Conservation (phyloP, 2,797 vertebrate species). For the Apogon talboti region DNA sequence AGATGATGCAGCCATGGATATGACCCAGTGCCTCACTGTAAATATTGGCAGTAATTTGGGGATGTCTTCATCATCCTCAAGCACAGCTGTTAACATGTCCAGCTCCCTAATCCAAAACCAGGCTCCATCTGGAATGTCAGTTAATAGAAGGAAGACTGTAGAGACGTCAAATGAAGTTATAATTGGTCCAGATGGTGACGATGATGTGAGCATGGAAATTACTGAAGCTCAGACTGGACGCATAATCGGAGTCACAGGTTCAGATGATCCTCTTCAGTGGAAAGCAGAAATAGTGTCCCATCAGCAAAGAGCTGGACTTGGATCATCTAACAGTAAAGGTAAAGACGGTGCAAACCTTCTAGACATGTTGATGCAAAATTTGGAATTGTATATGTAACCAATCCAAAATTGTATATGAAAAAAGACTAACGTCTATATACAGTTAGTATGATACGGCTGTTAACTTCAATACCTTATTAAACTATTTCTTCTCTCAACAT, state of each 20-base stretch:
- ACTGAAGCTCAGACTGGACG: not conserved
- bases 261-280: conserved; percentile 54
- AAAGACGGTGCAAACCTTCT: conserved; percentile 18
- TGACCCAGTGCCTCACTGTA: not conserved
- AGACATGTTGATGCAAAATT: too few species aligned
- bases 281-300: conserved; percentile 40
- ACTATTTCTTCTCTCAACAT: conserved; percentile 4
- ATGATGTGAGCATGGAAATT: not conserved
- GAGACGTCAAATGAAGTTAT: not conserved
- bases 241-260: conserved; percentile 24
- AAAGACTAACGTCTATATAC: too few species aligned
- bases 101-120: not conserved
- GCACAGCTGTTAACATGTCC: not conserved
- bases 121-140: not conserved
- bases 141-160: not conserved
- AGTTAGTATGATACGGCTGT: too few species aligned
- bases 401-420: too few species aligned
- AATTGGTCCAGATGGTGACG: not conserved
- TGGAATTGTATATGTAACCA: not conserved
- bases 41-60: conserved; percentile 19
- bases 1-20: not conserved
- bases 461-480: not conserved
- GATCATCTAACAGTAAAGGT: conserved; percentile 47
- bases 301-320: conserved; percentile 32
- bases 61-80: not conserved